Conservation (phyloP, 2,797 vertebrate species). For the Diceros bicornis region DNA sequence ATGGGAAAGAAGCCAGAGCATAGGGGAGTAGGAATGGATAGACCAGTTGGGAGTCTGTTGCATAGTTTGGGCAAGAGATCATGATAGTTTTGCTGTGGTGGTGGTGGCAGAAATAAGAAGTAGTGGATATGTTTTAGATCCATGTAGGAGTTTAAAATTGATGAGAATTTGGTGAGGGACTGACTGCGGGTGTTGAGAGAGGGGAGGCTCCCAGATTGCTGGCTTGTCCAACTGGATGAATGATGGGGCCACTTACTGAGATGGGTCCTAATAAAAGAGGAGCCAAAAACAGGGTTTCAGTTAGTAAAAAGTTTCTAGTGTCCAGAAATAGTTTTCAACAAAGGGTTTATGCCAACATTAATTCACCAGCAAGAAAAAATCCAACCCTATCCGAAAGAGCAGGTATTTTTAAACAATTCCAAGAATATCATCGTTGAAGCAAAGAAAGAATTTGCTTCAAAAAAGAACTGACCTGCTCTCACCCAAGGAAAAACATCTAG, state of each 20-base stretch:
- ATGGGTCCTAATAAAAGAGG: not conserved
- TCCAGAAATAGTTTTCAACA: not conserved
- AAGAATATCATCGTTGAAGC: not conserved
- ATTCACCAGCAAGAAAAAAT: not conserved
- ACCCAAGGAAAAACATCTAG: not conserved
- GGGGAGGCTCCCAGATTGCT: not conserved
- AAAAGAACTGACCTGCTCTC: not conserved
- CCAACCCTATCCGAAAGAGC: not conserved
- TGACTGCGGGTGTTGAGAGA: not conserved
- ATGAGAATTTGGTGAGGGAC: not conserved
- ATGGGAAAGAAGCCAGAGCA: not conserved
- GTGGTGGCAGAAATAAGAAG: not conserved
- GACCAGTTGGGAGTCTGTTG: not conserved
- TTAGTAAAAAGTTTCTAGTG: not conserved
- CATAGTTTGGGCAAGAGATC: not conserved
- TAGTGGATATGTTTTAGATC: not conserved
- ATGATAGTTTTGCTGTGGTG: not conserved
- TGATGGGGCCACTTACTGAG: not conserved
- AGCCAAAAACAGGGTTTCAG: not conserved
- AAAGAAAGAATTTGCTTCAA: not conserved
- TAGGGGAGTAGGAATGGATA: not conserved
- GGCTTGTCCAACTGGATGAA: not conserved
- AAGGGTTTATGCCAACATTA: not conserved
- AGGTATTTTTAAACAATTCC: not conserved
- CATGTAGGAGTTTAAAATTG: not conserved